These are phyloP conservation scores for Phragmatobia fuliginosa DNA, from an alignment of 2,888 invertebrate species.

Conservation along the genomic window DNA sequence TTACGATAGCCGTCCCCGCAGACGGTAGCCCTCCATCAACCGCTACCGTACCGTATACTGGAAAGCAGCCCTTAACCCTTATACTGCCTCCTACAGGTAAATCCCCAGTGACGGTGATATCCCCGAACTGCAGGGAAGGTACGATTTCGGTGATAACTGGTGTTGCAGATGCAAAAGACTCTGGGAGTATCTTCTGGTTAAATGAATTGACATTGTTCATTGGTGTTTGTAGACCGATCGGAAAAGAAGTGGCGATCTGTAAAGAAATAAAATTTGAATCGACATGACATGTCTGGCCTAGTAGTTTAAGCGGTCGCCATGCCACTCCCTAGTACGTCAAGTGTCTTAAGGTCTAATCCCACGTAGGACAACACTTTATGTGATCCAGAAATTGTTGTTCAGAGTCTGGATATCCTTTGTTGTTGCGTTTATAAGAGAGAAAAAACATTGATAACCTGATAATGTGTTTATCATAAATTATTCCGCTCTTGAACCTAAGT, in stretches of 20 bases:
- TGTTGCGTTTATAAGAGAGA: no score
- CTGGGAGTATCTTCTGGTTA: slow-evolving; percentile 28
- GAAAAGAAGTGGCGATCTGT: slow-evolving; percentile 47
- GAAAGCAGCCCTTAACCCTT: slow-evolving; percentile 73
- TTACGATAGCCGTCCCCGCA: slow-evolving; percentile 67
- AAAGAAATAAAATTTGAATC: slow-evolving; percentile 14
- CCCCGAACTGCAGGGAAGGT: slow-evolving; percentile 71
- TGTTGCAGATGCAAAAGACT: slow-evolving; percentile 53
- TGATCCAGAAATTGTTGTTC: no score
- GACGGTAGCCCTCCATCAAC: slow-evolving; percentile 73
- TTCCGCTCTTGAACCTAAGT: no score
- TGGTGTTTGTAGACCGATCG: slow-evolving; percentile 42
- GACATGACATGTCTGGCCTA: no score
- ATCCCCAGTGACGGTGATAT: slow-evolving; percentile 69
- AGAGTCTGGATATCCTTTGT: no score
- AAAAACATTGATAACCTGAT: no score
- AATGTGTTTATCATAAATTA: no score
- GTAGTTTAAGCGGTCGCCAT: no score
- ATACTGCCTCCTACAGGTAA: slow-evolving; percentile 73
- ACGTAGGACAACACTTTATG: no score
- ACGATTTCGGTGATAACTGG: slow-evolving; percentile 71
- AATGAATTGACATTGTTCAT: slow-evolving; percentile 18
- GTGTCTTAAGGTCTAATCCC: no score
- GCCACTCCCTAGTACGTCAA: no score
- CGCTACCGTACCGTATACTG: slow-evolving; percentile 73